These are phyloP conservation scores for Cyprinella venusta DNA, from an alignment of 2,797 vertebrate species.

Conservation along the genomic window DNA sequence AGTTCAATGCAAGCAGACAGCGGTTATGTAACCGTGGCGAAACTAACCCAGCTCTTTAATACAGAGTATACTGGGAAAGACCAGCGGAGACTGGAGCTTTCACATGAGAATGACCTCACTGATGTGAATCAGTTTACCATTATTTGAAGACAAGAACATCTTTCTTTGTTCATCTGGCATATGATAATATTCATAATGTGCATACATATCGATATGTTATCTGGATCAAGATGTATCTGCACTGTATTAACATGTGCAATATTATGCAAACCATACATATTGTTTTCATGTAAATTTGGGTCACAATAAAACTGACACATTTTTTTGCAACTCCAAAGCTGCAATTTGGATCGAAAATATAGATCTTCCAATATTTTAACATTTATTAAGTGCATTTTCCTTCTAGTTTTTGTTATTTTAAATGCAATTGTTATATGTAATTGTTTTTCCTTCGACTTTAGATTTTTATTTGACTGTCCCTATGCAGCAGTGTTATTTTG, in stretches of 20 bases:
- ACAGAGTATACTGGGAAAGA: constrained; percentile 35
- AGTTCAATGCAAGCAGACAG: constrained; percentile 74
- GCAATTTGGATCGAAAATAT: neutral
- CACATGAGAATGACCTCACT: neutral
- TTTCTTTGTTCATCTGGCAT: neutral
- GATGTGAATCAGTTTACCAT: neutral
- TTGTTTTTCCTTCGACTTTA: too few species aligned
- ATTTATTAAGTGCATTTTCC: neutral
- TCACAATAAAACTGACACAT: neutral
- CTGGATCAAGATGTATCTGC: neutral
- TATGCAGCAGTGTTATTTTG: neutral
- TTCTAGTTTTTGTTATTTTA: neutral
- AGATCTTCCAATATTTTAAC: neutral
- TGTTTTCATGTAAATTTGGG: neutral
- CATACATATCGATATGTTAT: neutral
- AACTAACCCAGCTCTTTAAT: constrained; percentile 59
- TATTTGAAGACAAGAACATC: neutral
- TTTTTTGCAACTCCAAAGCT: neutral
- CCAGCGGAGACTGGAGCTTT: neutral
- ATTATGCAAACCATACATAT: neutral
- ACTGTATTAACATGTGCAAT: neutral
- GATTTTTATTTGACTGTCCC: neutral
- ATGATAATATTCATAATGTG: neutral
- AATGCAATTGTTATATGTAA: neutral
- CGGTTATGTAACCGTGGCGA: constrained; percentile 76